These are phyloP conservation scores for Polypedilum vanderplanki DNA, from an alignment of 1,140 invertebrate genomes.

Conservation along the genomic window DNA sequence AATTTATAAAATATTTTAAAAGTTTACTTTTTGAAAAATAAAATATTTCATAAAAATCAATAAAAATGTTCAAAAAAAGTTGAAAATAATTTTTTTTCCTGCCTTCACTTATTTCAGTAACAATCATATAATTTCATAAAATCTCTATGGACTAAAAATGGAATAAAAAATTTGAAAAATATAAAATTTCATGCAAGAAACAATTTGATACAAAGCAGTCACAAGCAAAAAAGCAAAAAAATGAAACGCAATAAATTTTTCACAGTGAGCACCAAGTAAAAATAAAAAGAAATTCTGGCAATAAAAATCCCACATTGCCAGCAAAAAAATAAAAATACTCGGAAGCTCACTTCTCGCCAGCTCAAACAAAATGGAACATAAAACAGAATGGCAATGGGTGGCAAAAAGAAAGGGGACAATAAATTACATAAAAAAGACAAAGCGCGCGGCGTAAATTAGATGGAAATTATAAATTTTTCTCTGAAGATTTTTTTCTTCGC, in stretches of 20 bases:
- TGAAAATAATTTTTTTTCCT: too few species aligned
- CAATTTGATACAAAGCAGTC: not conserved
- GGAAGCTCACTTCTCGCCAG: not conserved
- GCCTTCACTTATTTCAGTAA: not conserved
- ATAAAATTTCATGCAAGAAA: not conserved
- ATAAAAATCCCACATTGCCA: conserved; percentile 1
- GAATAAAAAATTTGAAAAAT: not conserved
- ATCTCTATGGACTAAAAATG: too few species aligned
- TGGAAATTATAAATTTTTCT: conserved; percentile 14
- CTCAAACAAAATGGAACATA: not conserved
- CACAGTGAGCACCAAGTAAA: too few species aligned
- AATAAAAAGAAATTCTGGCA: not conserved
- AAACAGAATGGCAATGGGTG: not conserved
- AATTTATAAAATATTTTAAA: too few species aligned
- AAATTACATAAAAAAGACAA: not conserved
- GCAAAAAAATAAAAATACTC: not conserved
- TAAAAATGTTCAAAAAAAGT: too few species aligned
- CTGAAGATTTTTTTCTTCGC: not conserved
- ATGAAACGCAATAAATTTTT: not conserved
- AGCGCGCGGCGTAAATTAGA: conserved; percentile 10
- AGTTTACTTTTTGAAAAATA: too few species aligned
- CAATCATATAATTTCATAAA: too few species aligned
- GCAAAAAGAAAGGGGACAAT: not conserved
- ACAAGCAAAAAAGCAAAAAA: not conserved
- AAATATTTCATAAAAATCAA: too few species aligned